Conservation (phyloP, 2,113 vertebrate species). For the Hydropotes inermis region DNA sequence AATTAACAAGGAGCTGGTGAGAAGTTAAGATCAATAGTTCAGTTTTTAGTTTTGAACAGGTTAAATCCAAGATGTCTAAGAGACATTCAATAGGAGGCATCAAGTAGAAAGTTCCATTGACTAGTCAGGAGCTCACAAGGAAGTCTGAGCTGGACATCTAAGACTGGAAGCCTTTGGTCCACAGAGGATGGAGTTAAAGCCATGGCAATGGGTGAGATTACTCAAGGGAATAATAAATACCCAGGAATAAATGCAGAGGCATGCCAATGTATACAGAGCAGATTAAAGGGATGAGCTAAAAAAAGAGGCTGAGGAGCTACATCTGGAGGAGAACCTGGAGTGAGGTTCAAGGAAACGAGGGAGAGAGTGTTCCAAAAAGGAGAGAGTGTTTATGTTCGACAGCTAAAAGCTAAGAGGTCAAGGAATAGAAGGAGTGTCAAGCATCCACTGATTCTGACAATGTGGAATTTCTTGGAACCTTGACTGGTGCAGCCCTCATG, state of each 20-base stretch:
- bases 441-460: not conserved
- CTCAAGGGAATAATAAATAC: not conserved
- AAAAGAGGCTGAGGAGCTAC: not conserved
- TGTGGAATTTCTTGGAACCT: not conserved
- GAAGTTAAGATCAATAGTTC: not conserved
- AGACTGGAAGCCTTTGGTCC: not conserved
- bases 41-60: not conserved
- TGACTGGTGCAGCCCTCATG: not conserved
- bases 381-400: not conserved
- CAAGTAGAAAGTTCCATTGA: not conserved
- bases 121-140: not conserved
- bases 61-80: slow-evolving; percentile 19
- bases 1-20: not conserved
- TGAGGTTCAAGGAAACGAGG: not conserved
- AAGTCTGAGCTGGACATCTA: not conserved
- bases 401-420: not conserved
- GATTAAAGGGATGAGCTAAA: not conserved
- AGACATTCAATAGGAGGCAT: not conserved
- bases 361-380: not conserved
- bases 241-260: not conserved
- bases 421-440: not conserved
- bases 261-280: not conserved
- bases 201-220: not conserved
- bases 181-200: not conserved
- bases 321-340: not conserved